Percentiles rank a stretch among this genome's conserved stretches.
Conservation (phyloP, 2,797 vertebrate genomes). For the Crocidura indochinensis region DNA sequence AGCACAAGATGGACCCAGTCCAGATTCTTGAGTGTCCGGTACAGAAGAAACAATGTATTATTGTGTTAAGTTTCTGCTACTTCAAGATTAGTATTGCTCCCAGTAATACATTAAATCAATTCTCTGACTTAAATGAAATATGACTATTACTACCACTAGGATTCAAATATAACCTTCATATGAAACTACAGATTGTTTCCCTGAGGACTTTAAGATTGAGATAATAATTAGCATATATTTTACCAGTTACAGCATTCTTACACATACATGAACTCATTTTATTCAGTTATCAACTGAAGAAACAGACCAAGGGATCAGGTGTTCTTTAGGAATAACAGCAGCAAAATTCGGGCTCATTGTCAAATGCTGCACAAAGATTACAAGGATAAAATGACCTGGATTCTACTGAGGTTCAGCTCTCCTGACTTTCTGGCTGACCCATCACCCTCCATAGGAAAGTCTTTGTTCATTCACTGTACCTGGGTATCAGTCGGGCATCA, state of each 20-base stretch:
- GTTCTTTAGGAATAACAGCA: conserved; percentile 12
- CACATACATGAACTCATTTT: conserved; percentile 40
- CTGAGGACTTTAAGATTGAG: not conserved
- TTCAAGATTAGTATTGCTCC: not conserved
- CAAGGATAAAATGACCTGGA: not conserved
- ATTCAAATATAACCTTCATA: conserved; percentile 19
- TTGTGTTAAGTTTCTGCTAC: conserved; percentile 20
- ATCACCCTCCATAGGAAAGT: conserved; percentile 4
- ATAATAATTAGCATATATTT: conserved; percentile 28
- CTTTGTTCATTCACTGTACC: too few relatives aligned
- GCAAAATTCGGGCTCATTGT: not conserved
- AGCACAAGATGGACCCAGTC: not conserved
- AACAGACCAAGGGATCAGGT: not conserved
- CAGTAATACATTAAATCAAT: not conserved
- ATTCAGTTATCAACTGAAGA: not conserved
- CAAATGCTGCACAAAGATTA: not conserved
- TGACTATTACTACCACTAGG: not conserved
- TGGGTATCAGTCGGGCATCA: too few relatives aligned
- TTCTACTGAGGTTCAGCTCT: not conserved
- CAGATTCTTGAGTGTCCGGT: not conserved
- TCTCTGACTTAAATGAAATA: conserved; percentile 17
- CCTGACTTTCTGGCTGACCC: not conserved
- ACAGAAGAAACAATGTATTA: conserved; percentile 8
- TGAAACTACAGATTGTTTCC: conserved; percentile 20
- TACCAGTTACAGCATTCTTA: not conserved